Percentiles rank a stretch among this genome's conserved stretches.
These are phyloP conservation scores for Muscicapa comitata DNA, from an alignment of 2,797 vertebrate genomes.

Conservation along the genomic window DNA sequence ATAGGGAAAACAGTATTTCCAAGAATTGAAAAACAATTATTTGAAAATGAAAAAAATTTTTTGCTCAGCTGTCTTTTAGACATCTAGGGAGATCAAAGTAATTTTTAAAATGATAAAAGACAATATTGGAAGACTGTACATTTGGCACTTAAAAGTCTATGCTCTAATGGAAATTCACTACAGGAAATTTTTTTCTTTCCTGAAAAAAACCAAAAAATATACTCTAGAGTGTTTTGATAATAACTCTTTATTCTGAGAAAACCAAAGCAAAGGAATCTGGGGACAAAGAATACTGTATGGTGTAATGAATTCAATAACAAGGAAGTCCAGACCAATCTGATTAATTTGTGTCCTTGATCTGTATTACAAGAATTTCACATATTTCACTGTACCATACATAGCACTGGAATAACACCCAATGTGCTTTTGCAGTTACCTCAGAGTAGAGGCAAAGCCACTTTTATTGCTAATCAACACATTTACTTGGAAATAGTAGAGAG, in stretches of 20 bases:
- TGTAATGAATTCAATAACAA: not conserved
- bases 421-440: not conserved
- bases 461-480: slow-evolving; percentile 31
- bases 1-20: not conserved
- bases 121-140: not conserved
- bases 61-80: not conserved
- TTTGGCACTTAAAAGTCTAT: not conserved
- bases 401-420: not conserved
- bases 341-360: not conserved
- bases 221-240: not conserved
- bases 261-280: not conserved
- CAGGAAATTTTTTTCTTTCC: not conserved
- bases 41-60: not conserved
- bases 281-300: not conserved
- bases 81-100: not conserved
- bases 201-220: not conserved
- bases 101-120: not conserved
- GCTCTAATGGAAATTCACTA: not conserved
- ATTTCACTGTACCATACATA: not conserved
- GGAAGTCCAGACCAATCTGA: not conserved
- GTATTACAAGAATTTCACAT: slow-evolving; percentile 7
- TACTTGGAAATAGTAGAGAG: slow-evolving; percentile 43
- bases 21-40: not conserved
- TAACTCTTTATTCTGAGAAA: not conserved
- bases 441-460: not conserved